Percentiles rank a stretch among this genome's conserved stretches.
phyloP scores from a whole-genome alignment of 2,888 invertebrate genomes.

The Frankliniella intonsa region DNA sequence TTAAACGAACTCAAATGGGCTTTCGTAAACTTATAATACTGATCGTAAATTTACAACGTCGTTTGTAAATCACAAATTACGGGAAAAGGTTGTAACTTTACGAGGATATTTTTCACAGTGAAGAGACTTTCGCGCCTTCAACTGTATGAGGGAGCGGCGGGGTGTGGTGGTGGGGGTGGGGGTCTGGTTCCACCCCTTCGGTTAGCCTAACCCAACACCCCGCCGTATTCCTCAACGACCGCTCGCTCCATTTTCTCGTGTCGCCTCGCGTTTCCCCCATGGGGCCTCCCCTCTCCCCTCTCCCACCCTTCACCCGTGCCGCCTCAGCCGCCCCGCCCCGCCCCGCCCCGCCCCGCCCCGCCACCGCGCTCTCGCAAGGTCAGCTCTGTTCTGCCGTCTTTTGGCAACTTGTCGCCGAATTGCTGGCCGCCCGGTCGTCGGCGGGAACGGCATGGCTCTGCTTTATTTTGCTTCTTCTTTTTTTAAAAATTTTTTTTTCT shows the following conservation, averaged over 20 bases:
- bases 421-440: background rate
- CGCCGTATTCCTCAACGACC: background rate
- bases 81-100: too few species aligned
- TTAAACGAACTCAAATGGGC: too few species aligned
- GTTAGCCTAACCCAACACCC: too few species aligned
- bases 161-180: too few species aligned
- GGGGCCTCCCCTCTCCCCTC: background rate
- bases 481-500: background rate
- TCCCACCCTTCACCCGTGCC: background rate
- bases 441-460: background rate
- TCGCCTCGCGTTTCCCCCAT: background rate
- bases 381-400: background rate
- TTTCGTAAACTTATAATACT: too few species aligned
- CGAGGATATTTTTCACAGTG: too few species aligned
- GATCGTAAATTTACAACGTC: too few species aligned
- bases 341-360: background rate
- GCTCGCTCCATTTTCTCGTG: background rate
- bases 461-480: background rate
- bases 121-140: too few species aligned
- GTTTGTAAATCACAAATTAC: too few species aligned
- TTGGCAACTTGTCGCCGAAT: conserved; percentile 8
- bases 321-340: background rate
- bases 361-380: background rate
- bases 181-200: too few species aligned
- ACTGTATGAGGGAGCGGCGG: too few species aligned